Evolutionary conservation across 2,888 invertebrate species (phyloP).

Genomic region (Leistus spinibarbis): DNA sequence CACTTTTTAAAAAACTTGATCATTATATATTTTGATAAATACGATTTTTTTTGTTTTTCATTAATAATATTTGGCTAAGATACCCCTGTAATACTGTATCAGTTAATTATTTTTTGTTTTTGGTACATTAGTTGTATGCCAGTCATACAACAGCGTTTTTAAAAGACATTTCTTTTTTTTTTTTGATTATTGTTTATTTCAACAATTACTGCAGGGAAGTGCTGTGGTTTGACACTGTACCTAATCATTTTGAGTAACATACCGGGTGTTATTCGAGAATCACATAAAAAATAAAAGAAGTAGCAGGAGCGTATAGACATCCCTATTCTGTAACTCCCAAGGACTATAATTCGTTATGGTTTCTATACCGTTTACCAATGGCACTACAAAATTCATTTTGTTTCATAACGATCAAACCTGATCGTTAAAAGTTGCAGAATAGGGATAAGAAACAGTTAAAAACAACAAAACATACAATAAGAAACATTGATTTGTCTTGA

Average conservation of each 20-base stretch:
- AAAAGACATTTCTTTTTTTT: conserved; percentile 5
- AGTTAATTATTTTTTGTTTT: conserved; percentile 18
- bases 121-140: conserved; percentile 34
- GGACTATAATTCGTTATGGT: too few species aligned
- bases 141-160: conserved; percentile 19
- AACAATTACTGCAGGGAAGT: conserved; percentile 33
- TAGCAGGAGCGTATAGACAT: neutral
- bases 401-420: too few species aligned
- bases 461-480: neutral
- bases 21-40: conserved; percentile 39
- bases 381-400: too few species aligned
- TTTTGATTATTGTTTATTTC: conserved; percentile 35
- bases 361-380: too few species aligned
- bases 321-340: too few species aligned
- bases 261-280: conserved; percentile 8
- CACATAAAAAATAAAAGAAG: neutral
- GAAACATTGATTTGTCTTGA: neutral
- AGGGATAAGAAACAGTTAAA: neutral
- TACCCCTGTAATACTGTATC: conserved; percentile 40
- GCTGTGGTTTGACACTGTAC: conserved; percentile 30
- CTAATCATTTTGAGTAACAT: conserved; percentile 31
- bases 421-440: too few species aligned
- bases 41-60: conserved; percentile 34
- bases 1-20: conserved; percentile 37
- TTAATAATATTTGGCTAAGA: conserved; percentile 38